These are phyloP conservation scores for Pandemis corylana DNA, from an alignment of 2,888 invertebrate genomes.

Conservation along the genomic window DNA sequence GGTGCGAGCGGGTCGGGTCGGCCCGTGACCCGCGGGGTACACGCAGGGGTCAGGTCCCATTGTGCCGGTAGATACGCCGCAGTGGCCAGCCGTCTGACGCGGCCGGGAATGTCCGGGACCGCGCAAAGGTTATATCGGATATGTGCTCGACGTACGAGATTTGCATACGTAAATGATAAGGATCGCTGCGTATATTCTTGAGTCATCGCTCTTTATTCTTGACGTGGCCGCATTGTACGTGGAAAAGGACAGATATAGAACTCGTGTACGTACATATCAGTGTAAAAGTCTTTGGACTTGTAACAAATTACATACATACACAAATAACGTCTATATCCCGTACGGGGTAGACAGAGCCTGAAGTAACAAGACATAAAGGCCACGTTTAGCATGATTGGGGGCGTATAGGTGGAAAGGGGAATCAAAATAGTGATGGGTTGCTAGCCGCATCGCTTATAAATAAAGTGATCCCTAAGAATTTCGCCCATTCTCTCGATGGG, in stretches of 20 bases:
- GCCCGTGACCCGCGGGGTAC: constrained; percentile 14
- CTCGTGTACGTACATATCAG: neutral
- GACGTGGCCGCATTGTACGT: neutral
- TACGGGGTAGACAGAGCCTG: too few relatives aligned
- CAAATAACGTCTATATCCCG: too few relatives aligned
- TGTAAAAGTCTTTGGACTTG: neutral
- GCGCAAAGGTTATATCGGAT: constrained; percentile 6
- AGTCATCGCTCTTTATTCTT: constrained; percentile 10
- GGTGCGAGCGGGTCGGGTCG: constrained; percentile 20
- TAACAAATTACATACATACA: too few relatives aligned
- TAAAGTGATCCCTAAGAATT: too few relatives aligned
- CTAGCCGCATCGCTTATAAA: too few relatives aligned
- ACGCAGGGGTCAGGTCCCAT: constrained; percentile 21
- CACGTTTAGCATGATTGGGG: too few relatives aligned
- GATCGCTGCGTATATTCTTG: neutral
- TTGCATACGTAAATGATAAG: constrained; percentile 5
- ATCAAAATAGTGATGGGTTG: too few relatives aligned
- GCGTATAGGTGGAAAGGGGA: too few relatives aligned
- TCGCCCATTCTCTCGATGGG: too few relatives aligned
- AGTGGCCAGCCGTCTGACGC: constrained; percentile 22
- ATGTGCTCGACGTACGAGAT: constrained; percentile 8
- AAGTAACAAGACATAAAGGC: too few relatives aligned
- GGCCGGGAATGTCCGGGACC: constrained; percentile 21
- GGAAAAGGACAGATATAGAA: neutral
- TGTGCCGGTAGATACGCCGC: constrained; percentile 11